Conservation (phyloP, 2,888 invertebrate species). For the Apamea sordens region DNA sequence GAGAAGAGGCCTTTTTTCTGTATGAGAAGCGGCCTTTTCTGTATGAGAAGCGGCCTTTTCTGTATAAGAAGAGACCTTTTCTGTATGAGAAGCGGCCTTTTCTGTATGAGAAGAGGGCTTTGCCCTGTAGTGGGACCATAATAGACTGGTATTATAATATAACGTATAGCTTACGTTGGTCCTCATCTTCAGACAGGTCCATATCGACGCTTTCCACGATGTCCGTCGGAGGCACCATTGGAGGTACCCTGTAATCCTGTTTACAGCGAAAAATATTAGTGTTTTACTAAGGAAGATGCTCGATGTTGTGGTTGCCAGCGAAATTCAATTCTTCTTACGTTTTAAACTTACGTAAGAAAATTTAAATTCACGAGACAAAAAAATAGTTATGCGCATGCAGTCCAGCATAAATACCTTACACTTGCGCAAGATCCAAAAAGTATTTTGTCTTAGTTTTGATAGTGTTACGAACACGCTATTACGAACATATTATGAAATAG, state of each 20-base stretch:
- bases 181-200: constrained; percentile 96
- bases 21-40: too few relatives aligned
- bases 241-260: constrained; percentile 89
- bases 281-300: background rate
- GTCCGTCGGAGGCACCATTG: constrained; percentile 89
- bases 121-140: background rate
- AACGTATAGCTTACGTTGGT: constrained; percentile 78
- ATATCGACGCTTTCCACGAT: constrained; percentile 96
- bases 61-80: too few relatives aligned
- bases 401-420: background rate
- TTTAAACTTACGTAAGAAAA: background rate
- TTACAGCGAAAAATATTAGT: background rate
- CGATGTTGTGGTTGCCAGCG: background rate
- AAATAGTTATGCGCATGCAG: too few relatives aligned
- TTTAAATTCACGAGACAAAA: background rate
- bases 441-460: background rate
- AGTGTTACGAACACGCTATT: background rate
- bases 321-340: background rate
- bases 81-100: background rate
- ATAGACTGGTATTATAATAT: background rate
- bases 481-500: background rate
- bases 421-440: background rate
- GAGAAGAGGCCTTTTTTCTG: background rate
- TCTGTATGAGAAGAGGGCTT: background rate
- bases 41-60: too few relatives aligned